Percentiles rank a stretch among this genome's conserved stretches.
Conservation (phyloP, 2,113 vertebrate species). For the Pleuronectes platessa region DNA sequence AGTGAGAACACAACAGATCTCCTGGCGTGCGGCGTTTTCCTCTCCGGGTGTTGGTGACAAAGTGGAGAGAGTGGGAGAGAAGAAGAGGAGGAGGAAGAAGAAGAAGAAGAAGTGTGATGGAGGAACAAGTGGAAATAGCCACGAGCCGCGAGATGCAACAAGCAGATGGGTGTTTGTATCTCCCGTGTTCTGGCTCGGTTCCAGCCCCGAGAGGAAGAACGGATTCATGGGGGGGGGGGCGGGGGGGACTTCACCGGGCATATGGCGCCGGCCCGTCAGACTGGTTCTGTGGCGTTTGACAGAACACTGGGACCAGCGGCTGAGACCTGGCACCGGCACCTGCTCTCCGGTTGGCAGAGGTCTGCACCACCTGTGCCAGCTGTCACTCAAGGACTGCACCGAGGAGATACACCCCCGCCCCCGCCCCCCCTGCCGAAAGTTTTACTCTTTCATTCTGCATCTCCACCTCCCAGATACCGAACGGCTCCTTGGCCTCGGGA, state of each 20-base stretch:
- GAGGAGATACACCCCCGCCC: conserved; percentile 3
- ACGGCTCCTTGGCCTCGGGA: background rate
- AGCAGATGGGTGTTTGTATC: conserved; percentile 42
- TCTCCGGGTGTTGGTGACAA: conserved; percentile 9
- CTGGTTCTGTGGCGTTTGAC: conserved; percentile 55
- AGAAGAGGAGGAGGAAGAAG: background rate
- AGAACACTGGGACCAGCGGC: conserved; percentile 78
- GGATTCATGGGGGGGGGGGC: background rate
- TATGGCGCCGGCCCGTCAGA: conserved; percentile 52
- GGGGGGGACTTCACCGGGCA: conserved; percentile 43
- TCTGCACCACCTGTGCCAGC: conserved; percentile 59
- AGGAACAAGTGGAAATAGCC: conserved; percentile 22
- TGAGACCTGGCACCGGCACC: conserved; percentile 68
- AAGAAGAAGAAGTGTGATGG: background rate
- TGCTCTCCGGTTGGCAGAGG: conserved; percentile 61
- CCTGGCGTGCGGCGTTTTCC: background rate
- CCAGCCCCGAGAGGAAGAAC: conserved; percentile 21
- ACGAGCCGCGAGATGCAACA: conserved; percentile 7
- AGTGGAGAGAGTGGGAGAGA: background rate
- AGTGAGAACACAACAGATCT: conserved; percentile 29
- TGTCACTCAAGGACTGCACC: conserved; percentile 52
- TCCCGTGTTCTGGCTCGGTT: conserved; percentile 31
- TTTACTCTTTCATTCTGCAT: no score
- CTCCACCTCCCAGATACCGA: background rate
- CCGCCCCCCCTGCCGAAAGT: no score